Percentiles rank a stretch among this genome's conserved stretches.
Conservation (phyloP, 2,888 invertebrate genomes). For the Ceriagrion tenellum region DNA sequence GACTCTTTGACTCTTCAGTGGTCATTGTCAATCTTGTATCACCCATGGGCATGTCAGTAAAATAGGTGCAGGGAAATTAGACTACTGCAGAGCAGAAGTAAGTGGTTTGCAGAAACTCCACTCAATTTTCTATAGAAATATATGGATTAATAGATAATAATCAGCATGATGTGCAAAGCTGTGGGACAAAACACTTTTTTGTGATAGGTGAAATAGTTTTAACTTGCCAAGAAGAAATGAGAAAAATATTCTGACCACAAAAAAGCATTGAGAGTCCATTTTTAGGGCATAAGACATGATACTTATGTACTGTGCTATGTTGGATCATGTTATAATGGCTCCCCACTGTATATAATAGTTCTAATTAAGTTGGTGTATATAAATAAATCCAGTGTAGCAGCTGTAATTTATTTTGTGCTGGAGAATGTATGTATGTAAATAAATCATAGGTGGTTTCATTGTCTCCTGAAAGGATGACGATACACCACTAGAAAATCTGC, state of each 20-base stretch:
- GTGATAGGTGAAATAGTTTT: neutral
- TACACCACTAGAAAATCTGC: neutral
- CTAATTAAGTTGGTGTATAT: constrained; percentile 5
- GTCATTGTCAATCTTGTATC: neutral
- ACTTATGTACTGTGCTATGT: neutral
- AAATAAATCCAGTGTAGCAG: constrained; percentile 27
- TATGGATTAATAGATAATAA: neutral
- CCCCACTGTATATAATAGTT: neutral
- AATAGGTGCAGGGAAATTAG: neutral
- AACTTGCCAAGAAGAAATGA: neutral
- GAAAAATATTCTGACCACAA: neutral
- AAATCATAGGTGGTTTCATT: neutral
- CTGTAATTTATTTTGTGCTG: constrained; percentile 43
- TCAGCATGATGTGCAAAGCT: neutral
- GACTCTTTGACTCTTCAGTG: neutral
- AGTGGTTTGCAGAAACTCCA: neutral
- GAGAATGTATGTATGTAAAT: constrained; percentile 45
- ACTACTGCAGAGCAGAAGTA: neutral
- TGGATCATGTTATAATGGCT: constrained; percentile 21
- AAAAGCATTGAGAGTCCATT: neutral
- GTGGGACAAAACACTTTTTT: neutral
- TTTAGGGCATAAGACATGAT: neutral
- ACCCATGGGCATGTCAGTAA: neutral
- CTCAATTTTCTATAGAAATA: neutral
- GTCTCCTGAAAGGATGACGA: neutral